Base-by-base conservation (phyloP, 2,113 vertebrate genomes). In the Pavo muticus region DNA sequence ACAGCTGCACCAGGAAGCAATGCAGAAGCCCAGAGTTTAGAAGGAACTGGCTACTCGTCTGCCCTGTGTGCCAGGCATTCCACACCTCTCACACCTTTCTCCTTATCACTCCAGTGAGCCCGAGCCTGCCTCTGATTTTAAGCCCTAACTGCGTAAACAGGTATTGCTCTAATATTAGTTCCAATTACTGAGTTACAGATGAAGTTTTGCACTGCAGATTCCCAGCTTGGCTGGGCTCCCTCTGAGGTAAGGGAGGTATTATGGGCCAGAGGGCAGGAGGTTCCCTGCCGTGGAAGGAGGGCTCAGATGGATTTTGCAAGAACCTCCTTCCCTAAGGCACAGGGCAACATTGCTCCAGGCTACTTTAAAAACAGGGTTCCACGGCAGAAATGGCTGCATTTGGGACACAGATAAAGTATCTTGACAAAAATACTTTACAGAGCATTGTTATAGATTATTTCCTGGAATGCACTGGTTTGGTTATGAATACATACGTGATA, bases 391-490 rank as follows among this genome's bases (percentile, higher is more conserved):
- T 1, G 35, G 68, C 32, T 77, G 84, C 37, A 76, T 30, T 20
- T 65, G 60, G 90, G 81, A 84, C 61, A 68, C 40, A 78, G 52
- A 88, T 81, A 57, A 75, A 94, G 85, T 32, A 78, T 23, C 76
- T 19, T 65, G 75, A 80, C 68, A 40, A 16, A 8, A 84, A 69
- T 71, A 75, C 30, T 79, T 61, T 59, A 35, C 67, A 79, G 73
- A 87, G 45, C 70, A 87, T 69, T 39, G 47, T 48, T 90, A 95
- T 29, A 74, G 90, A 95, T 93, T 94, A 88, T 93, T 96, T 97
- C 93, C 94, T 95, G 91, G 94, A 97, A 95, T 81, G 63, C 88
- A 90, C 48, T 78, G 72, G 84, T 95, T 87, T 65, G 86, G 79
- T 37, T 96, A 91, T 88, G 73, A 91, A 82, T 73, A 94, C 81